Base-by-base conservation (phyloP, 1,140 invertebrate genomes). In the Tetramorium alpestre region DNA sequence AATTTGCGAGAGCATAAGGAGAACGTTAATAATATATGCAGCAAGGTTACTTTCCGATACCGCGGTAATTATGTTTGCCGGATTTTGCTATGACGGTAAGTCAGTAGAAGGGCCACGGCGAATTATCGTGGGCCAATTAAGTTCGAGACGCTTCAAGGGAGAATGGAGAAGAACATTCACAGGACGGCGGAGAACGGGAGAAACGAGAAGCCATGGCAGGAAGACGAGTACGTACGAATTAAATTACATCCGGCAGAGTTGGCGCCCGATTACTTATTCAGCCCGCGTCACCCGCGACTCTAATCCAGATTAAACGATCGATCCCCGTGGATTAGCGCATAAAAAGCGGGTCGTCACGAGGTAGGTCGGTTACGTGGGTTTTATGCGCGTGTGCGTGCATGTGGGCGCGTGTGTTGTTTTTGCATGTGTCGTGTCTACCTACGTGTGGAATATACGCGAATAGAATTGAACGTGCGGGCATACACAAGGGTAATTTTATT, bases 271-370 rank as follows among this genome's bases (percentile, higher is more conserved):
- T 91, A 91, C 87, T 91, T 91, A 91, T 91, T 91, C 90, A 88
- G 75, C 22, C 54, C 89, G 72, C 89, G 90, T 91, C 88, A 91
- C 81, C 77, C 89, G 90, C 90, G 90, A 91, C 87, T 91, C 90
- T 91, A 91, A 91, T 91, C 90, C 89, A 81, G 90, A 91, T 91
- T 91, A 91, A 91, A 91, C 89, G 90, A 91, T 88, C 89, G 90
- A 91, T 91, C 89, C 87, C 76, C 70, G 69, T 80, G 85, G 90
- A 91, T 91, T 91, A 91, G 89, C 69, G 88, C 89, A 78, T 91
- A 91, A 91, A 91, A 91, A 91, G 85, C 89, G 64, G 64, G 60
- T 84, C 80, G 80, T 84, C 80, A 60, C 54, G 54, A 49, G 80
- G 54, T 47, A 49, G 69, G 69, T 62, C 28, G 54, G 54, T 75